phyloP scores from a whole-genome alignment of 2,113 vertebrate genomes.

The Indicator maculatus region DNA sequence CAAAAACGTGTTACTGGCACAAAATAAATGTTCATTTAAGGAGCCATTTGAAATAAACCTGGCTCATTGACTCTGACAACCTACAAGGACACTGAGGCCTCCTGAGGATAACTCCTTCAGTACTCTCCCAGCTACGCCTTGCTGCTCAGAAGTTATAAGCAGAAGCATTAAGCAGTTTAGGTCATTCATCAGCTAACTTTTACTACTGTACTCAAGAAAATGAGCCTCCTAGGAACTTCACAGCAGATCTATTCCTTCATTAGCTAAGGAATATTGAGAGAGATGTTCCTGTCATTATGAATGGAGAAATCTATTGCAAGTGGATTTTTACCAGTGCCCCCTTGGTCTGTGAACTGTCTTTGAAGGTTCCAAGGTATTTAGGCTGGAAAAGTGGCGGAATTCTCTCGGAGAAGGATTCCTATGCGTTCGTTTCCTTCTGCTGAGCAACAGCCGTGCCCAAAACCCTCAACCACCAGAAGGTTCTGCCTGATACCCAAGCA shows the following conservation, averaged over 20 bases:
- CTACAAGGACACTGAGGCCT: slow-evolving; percentile 83
- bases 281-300: slow-evolving; percentile 80
- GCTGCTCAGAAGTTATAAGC: slow-evolving; percentile 84
- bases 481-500: not conserved
- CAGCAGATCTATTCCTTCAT: slow-evolving; percentile 84
- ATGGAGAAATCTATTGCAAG: slow-evolving; percentile 77
- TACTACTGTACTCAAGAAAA: slow-evolving; percentile 87
- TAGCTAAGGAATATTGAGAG: slow-evolving; percentile 92
- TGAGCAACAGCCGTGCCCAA: not conserved
- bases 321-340: slow-evolving; percentile 71
- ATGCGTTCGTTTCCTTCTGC: slow-evolving; percentile 44
- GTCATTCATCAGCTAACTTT: slow-evolving; percentile 93
- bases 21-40: slow-evolving; percentile 92
- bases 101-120: slow-evolving; percentile 79
- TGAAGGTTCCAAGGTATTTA: slow-evolving; percentile 75
- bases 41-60: slow-evolving; percentile 87
- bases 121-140: slow-evolving; percentile 81
- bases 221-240: slow-evolving; percentile 86
- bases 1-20: slow-evolving; percentile 87
- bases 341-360: slow-evolving; percentile 77
- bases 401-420: slow-evolving; percentile 40
- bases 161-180: slow-evolving; percentile 83
- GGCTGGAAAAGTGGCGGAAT: slow-evolving; percentile 69
- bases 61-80: slow-evolving; percentile 89
- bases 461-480: slow-evolving; percentile 1